Conservation (phyloP, 2,888 invertebrate genomes). For the Catocala sponsa region DNA sequence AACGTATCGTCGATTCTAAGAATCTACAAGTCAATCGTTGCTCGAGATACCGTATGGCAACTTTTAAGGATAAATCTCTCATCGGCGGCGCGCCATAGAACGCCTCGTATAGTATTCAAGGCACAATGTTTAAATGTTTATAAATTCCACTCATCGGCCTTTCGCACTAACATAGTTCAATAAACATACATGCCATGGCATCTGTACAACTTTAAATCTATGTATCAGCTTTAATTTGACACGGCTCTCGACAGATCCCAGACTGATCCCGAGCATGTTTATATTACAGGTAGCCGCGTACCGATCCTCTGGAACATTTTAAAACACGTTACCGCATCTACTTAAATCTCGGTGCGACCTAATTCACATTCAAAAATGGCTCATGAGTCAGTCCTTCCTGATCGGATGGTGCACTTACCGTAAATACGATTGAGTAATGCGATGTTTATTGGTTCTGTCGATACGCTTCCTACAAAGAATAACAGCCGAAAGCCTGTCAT, state of each 20-base stretch:
- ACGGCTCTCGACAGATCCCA: conserved; percentile 28
- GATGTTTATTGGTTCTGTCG: conserved; percentile 74
- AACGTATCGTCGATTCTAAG: conserved; percentile 41
- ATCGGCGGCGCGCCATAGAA: conserved; percentile 62
- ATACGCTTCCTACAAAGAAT: conserved; percentile 63
- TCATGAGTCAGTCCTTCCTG: conserved; percentile 72
- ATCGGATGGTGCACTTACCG: conserved; percentile 68
- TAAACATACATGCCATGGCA: conserved; percentile 67
- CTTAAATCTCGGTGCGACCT: conserved; percentile 68
- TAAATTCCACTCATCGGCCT: conserved; percentile 75
- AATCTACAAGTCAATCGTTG: conserved; percentile 63
- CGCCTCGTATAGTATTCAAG: conserved; percentile 55
- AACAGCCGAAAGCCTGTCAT: conserved; percentile 52
- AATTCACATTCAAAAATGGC: conserved; percentile 71
- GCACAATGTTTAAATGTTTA: conserved; percentile 76
- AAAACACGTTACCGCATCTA: conserved; percentile 60
- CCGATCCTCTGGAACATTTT: conserved; percentile 40
- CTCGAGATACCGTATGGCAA: conserved; percentile 52
- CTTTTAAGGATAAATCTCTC: conserved; percentile 76
- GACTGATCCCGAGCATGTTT: conserved; percentile 27
- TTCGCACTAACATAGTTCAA: conserved; percentile 70
- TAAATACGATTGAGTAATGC: conserved; percentile 65
- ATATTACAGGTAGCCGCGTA: conserved; percentile 25
- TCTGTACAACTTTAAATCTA: conserved; percentile 52
- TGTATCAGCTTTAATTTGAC: conserved; percentile 48